These are phyloP conservation scores for Pherbina coryleti DNA, from an alignment of 2,888 invertebrate genomes.

Conservation along the genomic window DNA sequence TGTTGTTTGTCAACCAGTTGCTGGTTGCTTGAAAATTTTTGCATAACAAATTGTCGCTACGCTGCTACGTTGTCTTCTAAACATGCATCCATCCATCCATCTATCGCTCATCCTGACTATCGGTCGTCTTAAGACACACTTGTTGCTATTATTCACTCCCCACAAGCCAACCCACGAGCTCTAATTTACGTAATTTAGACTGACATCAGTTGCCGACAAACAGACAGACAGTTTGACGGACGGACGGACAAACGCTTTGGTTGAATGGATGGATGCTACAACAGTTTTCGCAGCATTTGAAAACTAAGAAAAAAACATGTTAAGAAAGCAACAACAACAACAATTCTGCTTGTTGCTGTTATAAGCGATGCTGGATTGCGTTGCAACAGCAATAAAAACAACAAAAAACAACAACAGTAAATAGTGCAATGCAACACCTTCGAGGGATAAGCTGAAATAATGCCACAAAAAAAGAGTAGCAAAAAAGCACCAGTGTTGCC, in stretches of 20 bases:
- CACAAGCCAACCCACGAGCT: slow-evolving; percentile 11
- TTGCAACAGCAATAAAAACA: neutral
- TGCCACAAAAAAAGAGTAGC: neutral
- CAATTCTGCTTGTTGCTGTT: neutral
- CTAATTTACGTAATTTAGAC: neutral
- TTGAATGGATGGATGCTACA: neutral
- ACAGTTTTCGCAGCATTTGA: neutral
- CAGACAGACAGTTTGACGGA: neutral
- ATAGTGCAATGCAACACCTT: neutral
- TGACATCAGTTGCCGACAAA: neutral
- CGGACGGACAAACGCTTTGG: neutral
- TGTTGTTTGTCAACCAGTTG: neutral
- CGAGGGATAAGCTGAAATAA: neutral
- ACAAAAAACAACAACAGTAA: neutral
- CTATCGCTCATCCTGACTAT: neutral
- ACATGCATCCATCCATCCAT: too few relatives aligned
- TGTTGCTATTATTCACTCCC: neutral
- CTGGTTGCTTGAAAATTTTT: neutral
- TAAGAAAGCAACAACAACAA: neutral
- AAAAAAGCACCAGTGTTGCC: slow-evolving; percentile 5
- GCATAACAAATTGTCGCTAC: too few relatives aligned
- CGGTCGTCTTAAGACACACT: neutral
- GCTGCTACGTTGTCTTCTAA: too few relatives aligned
- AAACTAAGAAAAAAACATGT: neutral
- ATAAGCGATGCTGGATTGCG: neutral